Evolutionary conservation across 2,797 vertebrate genomes (phyloP), one percentile per base, ranked within the genome.

Genomic region (Pipistrellus pipistrellus): DNA sequence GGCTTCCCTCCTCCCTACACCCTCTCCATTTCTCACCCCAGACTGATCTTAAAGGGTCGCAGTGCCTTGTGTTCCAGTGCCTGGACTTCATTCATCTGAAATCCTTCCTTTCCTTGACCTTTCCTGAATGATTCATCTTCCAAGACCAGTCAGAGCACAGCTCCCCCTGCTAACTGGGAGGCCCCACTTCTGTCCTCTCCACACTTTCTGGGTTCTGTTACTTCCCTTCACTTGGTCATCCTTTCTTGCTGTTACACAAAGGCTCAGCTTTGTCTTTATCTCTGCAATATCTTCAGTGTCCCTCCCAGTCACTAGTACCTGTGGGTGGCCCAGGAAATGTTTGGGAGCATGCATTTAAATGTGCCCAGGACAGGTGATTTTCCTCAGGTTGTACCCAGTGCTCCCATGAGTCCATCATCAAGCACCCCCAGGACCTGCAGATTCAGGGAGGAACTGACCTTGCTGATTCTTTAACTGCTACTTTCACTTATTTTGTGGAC

Each of bases 221-320:
- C 17, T 71, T 38, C 0, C 1, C 23, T 55, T 23, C 4, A 0
- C 5, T 23, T 20, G 1, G 3, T 41, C 8, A 62, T 51, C 2
- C 4, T 71, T 41, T 71, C 48, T 80, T 13, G 25, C 27, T 64
- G 3, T 4, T 80, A 83, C 35, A 14, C 21, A 27, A 62, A 41
- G 2, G 2, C 32, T 41, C 23, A 2, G 25, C 2, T 53, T 64
- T 17, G 6, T 72, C 10, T 25, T 84, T 8, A 25, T 35, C 83
- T 62, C n/a, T 44, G 4, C 41, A 12, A 20, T 30, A 66, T 4
- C 51, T 27, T 86, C 20, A 11, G 30, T 44, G 41, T 8, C 0
- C 27, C 10, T 68, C 3, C 17, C 20, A 55, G n/a, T 51, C 32
- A 14, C 35, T 23, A 51, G 18, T 13, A 44, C 11, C 13, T 0